These are phyloP conservation scores for Agelastica alni DNA, from an alignment of 2,888 invertebrate genomes.

Conservation along the genomic window DNA sequence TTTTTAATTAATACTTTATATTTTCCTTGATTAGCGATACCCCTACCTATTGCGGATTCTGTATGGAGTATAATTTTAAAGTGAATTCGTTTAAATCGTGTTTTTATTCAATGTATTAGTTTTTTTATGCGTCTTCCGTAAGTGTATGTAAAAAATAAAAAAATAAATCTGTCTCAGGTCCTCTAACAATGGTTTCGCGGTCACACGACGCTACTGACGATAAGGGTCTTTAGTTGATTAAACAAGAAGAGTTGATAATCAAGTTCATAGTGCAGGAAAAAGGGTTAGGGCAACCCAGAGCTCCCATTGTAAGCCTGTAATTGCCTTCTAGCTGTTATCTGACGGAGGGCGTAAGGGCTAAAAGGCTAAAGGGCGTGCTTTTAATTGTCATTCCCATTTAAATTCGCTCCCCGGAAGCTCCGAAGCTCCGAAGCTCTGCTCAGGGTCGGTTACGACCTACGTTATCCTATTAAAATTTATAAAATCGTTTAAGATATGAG, in stretches of 20 bases:
- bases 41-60: too few species aligned
- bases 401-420: conserved; percentile 34
- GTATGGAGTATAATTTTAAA: too few species aligned
- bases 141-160: too few species aligned
- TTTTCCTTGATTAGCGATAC: too few species aligned
- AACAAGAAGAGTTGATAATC: conserved; percentile 36
- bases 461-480: too few species aligned
- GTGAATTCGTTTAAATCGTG: too few species aligned
- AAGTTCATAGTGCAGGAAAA: conserved; percentile 38
- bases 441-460: conserved; percentile 16
- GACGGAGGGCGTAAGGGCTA: conserved; percentile 18
- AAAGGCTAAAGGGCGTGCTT: conserved; percentile 33
- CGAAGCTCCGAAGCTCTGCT: conserved; percentile 7
- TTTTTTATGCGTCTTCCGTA: too few species aligned
- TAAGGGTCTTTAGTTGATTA: conserved; percentile 28
- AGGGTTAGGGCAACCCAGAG: conserved; percentile 34
- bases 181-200: too few species aligned
- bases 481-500: too few species aligned
- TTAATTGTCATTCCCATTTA: conserved; percentile 43
- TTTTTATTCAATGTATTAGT: too few species aligned
- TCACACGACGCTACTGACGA: conserved; percentile 27
- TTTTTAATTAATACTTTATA: too few species aligned
- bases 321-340: conserved; percentile 44
- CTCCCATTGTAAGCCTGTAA: conserved; percentile 40
- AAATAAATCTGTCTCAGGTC: too few species aligned